Percentiles rank a stretch among this genome's conserved stretches.
Evolutionary conservation across 2,113 vertebrate species (phyloP).

Genomic region (Aegithalos caudatus): DNA sequence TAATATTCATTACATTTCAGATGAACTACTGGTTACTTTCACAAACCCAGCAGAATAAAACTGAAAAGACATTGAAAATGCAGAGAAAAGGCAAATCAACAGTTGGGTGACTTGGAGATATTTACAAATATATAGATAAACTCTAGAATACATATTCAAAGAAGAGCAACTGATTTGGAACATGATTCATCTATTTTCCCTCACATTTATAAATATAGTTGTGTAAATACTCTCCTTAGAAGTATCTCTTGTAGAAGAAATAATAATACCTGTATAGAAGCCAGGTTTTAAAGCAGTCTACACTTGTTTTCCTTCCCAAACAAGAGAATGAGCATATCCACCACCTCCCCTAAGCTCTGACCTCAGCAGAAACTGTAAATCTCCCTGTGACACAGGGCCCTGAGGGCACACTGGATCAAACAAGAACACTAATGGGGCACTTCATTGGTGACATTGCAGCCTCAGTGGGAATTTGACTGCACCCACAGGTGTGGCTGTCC

Average conservation of each 20-base stretch:
- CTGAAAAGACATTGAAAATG: background rate
- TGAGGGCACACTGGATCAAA: accelerated
- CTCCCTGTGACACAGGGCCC: background rate
- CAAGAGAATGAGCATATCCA: background rate
- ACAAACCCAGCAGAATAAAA: background rate
- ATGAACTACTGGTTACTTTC: background rate
- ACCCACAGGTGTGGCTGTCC: background rate
- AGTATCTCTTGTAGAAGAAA: background rate
- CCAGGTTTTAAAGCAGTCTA: background rate
- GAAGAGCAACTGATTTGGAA: background rate
- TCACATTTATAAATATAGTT: background rate
- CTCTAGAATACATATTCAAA: background rate
- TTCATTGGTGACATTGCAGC: background rate
- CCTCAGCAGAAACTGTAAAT: background rate
- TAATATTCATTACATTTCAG: background rate
- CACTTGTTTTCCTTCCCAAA: background rate
- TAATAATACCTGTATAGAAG: background rate
- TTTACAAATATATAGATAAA: background rate
- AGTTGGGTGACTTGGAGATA: background rate
- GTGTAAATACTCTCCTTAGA: background rate
- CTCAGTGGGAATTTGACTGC: background rate
- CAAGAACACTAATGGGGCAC: no score
- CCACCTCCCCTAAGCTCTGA: background rate
- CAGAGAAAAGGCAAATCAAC: background rate
- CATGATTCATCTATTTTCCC: background rate